These are phyloP conservation scores for Brotula barbata DNA, from an alignment of 2,797 vertebrate species.

Conservation along the genomic window DNA sequence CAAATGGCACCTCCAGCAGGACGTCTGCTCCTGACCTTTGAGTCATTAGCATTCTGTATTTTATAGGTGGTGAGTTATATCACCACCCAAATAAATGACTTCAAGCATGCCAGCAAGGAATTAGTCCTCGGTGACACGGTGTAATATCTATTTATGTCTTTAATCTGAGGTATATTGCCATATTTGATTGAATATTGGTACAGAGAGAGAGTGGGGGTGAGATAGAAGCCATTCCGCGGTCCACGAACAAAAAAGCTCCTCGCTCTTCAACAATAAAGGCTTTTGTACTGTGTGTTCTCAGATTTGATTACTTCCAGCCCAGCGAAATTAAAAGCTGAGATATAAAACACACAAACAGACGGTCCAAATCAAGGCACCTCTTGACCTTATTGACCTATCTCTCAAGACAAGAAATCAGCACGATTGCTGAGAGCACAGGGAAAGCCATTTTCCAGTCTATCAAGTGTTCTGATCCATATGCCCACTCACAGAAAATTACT, in stretches of 20 bases:
- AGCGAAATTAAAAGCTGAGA: not conserved
- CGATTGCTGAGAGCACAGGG: constrained; percentile 33
- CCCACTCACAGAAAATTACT: constrained; percentile 44
- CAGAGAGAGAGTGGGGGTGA: not conserved
- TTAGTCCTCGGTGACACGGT: constrained; percentile 8
- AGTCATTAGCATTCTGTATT: constrained; percentile 55
- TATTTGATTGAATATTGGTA: constrained; percentile 36
- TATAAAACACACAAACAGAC: too few species aligned
- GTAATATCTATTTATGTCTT: constrained; percentile 37
- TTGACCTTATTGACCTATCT: constrained; percentile 28
- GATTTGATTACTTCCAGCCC: too few species aligned
- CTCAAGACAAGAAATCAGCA: constrained; percentile 31
- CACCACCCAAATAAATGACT: constrained; percentile 43
- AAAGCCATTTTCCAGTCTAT: constrained; percentile 54
- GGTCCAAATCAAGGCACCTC: not conserved
- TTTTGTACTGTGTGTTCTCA: constrained; percentile 1
- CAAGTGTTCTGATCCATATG: constrained; percentile 49
- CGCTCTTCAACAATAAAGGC: constrained; percentile 1
- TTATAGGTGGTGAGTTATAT: constrained; percentile 41
- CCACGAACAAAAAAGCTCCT: constrained; percentile 12
- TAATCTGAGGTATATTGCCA: constrained; percentile 33
- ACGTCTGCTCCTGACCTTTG: constrained; percentile 60
- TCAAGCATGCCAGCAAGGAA: constrained; percentile 11
- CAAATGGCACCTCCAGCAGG: constrained; percentile 55
- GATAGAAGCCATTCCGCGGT: not conserved